These are phyloP conservation scores for Donacobius atricapilla DNA, from an alignment of 2,113 vertebrate genomes.

Conservation along the genomic window DNA sequence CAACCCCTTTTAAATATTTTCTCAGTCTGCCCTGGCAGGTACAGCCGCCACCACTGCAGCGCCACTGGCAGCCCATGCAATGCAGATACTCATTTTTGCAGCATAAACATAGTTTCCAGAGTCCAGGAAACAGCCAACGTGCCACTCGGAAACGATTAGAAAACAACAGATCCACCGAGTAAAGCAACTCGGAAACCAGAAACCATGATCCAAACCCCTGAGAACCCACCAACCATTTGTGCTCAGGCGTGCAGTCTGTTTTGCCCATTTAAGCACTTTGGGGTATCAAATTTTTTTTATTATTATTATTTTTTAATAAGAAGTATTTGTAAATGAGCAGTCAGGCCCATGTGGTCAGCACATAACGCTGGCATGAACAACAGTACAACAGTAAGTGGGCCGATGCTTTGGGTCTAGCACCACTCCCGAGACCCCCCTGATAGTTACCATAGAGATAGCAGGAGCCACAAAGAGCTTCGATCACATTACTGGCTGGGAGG, in stretches of 20 bases:
- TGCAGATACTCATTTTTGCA: neutral
- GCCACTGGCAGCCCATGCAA: neutral
- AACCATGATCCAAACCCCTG: neutral
- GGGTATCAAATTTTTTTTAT: neutral
- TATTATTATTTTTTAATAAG: neutral
- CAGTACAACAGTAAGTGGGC: slow-evolving; percentile 23
- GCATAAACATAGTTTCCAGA: neutral
- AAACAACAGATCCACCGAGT: neutral
- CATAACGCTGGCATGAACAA: neutral
- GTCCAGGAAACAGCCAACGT: neutral
- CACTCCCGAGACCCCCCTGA: slow-evolving; percentile 58
- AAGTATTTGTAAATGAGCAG: slow-evolving; percentile 19
- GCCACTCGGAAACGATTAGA: neutral
- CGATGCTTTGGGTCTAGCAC: slow-evolving; percentile 22
- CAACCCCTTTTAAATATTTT: neutral
- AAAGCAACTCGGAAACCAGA: neutral
- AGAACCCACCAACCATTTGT: neutral
- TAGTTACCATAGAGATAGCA: slow-evolving; percentile 73
- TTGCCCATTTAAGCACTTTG: neutral
- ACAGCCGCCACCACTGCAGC: neutral
- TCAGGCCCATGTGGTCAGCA: neutral
- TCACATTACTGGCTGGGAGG: slow-evolving; percentile 67
- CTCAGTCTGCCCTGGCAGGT: neutral
- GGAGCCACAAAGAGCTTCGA: slow-evolving; percentile 71
- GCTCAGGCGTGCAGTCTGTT: fast-evolving